Conservation (phyloP, 2,113 vertebrate species). For the Physeter macrocephalus region DNA sequence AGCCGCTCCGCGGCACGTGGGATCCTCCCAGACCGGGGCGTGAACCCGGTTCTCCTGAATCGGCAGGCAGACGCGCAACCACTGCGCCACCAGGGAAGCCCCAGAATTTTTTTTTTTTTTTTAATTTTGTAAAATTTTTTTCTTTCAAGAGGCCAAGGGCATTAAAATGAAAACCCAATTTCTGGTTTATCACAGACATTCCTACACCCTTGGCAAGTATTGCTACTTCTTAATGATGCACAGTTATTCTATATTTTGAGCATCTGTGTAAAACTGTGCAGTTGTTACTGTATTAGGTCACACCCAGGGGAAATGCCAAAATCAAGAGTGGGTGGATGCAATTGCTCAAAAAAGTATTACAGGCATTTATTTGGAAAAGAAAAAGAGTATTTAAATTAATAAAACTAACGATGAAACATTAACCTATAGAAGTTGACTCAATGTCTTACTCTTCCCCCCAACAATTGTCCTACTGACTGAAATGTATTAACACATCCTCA, state of each 20-base stretch:
- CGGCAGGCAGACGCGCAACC: too few species aligned
- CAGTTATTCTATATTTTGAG: conserved; percentile 50
- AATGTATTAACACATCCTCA: background rate
- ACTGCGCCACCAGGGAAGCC: too few species aligned
- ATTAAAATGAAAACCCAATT: conserved; percentile 36
- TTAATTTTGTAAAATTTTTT: conserved; percentile 44
- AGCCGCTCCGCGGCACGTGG: too few species aligned
- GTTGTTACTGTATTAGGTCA: conserved; percentile 18
- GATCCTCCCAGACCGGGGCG: too few species aligned
- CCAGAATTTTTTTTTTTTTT: too few species aligned
- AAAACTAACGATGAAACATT: conserved; percentile 31
- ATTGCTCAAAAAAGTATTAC: background rate
- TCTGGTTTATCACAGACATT: conserved; percentile 42
- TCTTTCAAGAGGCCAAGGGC: conserved; percentile 26
- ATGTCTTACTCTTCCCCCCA: background rate
- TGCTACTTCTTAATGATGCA: conserved; percentile 51
- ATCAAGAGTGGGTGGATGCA: background rate
- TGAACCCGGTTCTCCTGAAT: too few species aligned
- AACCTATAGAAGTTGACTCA: background rate
- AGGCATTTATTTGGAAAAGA: conserved; percentile 38
- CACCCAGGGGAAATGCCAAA: conserved; percentile 19
- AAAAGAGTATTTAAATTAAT: conserved; percentile 15
- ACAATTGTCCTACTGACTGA: background rate
- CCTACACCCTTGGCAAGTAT: conserved; percentile 55
- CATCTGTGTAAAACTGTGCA: conserved; percentile 47